Evolutionary conservation across 2,888 invertebrate genomes (phyloP).

Genomic region (Lysandra coridon): DNA sequence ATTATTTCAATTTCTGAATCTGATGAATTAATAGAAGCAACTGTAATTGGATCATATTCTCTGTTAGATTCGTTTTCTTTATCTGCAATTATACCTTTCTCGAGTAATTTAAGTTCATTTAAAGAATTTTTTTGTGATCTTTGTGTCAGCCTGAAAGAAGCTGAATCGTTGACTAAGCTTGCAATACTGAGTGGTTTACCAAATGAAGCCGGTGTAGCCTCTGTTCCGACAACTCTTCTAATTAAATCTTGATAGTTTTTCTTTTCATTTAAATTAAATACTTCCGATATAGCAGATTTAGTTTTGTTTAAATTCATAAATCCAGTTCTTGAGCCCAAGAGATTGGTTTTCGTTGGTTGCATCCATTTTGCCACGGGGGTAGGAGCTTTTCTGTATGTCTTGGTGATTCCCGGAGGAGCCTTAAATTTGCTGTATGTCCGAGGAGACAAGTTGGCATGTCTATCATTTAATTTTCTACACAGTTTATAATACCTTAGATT

Average conservation of each 20-base stretch:
- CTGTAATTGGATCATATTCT: conserved; percentile 70
- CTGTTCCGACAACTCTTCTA: conserved; percentile 57
- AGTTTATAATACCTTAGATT: conserved; percentile 57
- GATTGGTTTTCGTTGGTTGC: conserved; percentile 55
- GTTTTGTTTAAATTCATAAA: conserved; percentile 57
- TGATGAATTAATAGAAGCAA: conserved; percentile 70
- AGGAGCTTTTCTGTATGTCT: conserved; percentile 60
- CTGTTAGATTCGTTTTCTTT: conserved; percentile 55
- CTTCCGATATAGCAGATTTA: conserved; percentile 68
- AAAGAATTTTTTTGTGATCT: conserved; percentile 60
- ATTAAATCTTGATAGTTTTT: conserved; percentile 78
- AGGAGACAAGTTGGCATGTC: conserved; percentile 52
- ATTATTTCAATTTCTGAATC: conserved; percentile 71
- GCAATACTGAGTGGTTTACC: conserved; percentile 56
- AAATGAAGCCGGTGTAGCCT: conserved; percentile 49
- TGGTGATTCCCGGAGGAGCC: conserved; percentile 62
- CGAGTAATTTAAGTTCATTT: conserved; percentile 60
- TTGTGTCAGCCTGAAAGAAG: conserved; percentile 60
- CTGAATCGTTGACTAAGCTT: conserved; percentile 62
- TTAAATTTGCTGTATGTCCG: conserved; percentile 61
- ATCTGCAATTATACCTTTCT: conserved; percentile 53
- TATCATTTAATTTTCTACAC: conserved; percentile 54
- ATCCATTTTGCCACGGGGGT: conserved; percentile 63
- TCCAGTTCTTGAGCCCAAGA: conserved; percentile 54
- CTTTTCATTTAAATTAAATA: conserved; percentile 80